Evolutionary conservation across 2,113 vertebrate species (phyloP), one percentile per base, ranked within the genome.

Genomic region (Ictalurus furcatus): DNA sequence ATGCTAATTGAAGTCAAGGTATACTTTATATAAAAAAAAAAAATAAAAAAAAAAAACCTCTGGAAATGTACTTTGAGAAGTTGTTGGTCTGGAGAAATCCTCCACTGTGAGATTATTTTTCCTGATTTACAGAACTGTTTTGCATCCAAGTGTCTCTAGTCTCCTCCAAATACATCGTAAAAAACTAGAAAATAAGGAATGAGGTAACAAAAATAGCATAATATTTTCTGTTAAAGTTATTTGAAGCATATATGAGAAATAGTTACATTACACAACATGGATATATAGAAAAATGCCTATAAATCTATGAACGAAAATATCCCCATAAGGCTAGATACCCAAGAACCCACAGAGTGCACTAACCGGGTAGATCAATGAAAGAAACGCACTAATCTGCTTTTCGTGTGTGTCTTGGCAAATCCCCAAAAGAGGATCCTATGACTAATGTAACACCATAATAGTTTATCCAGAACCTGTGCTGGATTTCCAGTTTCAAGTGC

Each of bases 1-100:
- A 71, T 67, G 1, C n/a, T 85, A 85, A 69, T 67, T 30, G 82
- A 79, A 21, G 23, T 28, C 40, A 85, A 78, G 78, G 65, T 85
- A 86, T 8, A 86, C 34, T 58, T 76, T 67, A 56, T 17, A 59
- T 48, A 85, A 84, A 71, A 59, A 58, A 85, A 84, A 71, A 84
- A 82, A 69, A 74, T 11, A 48, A 48, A 85, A 79, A 86, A 82
- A 69, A 74, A 23, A 37, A 58, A 85, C 56, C 86, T 90, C 91
- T 93, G 92, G 65, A 76, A 87, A 93, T 90, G 54, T 56, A 63
- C 87, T 90, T 89, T 88, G 73, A 84, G 87, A 90, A 37, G n/a
- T 19, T 85, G 34, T 19, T 40, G 30, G 85, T 85, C 89, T 91
- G 90, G 91, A 90, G 84, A 87, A 91, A 86, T 86, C 86, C 88